These are phyloP conservation scores for Naja naja DNA, from an alignment of 2,113 vertebrate genomes.

Conservation along the genomic window DNA sequence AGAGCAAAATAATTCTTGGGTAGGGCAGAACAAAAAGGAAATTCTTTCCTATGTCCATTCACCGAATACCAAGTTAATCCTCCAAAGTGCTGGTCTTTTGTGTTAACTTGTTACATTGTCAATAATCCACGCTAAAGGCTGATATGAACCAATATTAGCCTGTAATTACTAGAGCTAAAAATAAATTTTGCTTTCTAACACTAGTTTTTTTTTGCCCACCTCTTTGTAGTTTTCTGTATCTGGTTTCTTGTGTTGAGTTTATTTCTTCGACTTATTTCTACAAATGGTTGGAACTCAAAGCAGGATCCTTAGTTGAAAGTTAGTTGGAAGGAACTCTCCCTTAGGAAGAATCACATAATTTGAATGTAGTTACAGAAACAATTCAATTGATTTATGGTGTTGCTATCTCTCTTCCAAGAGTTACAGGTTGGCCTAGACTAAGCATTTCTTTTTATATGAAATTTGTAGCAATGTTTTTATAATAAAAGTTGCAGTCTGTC, in stretches of 20 bases:
- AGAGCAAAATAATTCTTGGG: not conserved
- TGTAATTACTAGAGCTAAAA: not conserved
- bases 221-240: not conserved
- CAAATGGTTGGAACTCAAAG: not conserved
- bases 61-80: not conserved
- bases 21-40: not conserved
- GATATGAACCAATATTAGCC: not conserved
- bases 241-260: not conserved
- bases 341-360: not conserved
- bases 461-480: not conserved
- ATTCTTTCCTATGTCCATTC: not conserved
- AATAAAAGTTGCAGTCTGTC: not conserved
- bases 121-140: not conserved
- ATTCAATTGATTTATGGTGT: too few relatives aligned
- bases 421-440: not conserved
- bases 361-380: not conserved
- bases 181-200: not conserved
- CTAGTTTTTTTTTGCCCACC: not conserved
- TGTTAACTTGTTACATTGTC: not conserved
- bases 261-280: not conserved
- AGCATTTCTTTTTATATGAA: not conserved
- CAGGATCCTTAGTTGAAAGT: not conserved
- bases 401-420: not conserved
- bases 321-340: not conserved
- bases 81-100: not conserved